These are phyloP conservation scores for Dryocosmus kuriphilus DNA, from an alignment of 2,888 invertebrate species.

Conservation along the genomic window DNA sequence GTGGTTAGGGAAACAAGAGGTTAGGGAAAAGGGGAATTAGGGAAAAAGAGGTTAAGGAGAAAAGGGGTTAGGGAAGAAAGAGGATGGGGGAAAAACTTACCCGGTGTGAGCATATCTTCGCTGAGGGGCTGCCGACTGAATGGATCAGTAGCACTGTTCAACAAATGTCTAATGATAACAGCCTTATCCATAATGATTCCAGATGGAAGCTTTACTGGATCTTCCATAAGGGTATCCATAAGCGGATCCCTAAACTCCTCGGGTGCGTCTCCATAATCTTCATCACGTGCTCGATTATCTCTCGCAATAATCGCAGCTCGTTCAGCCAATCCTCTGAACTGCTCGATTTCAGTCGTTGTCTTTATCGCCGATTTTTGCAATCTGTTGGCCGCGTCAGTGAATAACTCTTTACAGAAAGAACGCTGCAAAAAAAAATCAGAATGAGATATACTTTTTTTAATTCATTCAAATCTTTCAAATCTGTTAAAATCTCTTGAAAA, in stretches of 20 bases:
- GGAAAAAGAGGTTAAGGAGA: no score
- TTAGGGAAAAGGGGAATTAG: no score
- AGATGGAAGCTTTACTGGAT: constrained; percentile 95
- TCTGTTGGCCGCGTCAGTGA: constrained; percentile 92
- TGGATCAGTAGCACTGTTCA: constrained; percentile 98
- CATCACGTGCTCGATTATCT: constrained; percentile 91
- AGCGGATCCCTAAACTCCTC: constrained; percentile 98
- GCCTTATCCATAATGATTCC: constrained; percentile 95
- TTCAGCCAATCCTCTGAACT: constrained; percentile 87
- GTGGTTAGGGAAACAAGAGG: no score
- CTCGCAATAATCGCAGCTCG: constrained; percentile 88
- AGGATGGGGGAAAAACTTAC: no score
- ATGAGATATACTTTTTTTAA: no score
- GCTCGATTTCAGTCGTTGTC: constrained; percentile 89
- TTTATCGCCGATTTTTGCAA: constrained; percentile 92
- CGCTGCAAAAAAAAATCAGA: constrained; percentile 80
- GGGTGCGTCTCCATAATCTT: constrained; percentile 96
- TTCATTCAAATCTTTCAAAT: no score
- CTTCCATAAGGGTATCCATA: constrained; percentile 98
- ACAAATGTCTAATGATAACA: constrained; percentile 94
- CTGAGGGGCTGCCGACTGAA: constrained; percentile 97
- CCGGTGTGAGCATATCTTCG: constrained; percentile 94
- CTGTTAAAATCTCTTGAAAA: no score
- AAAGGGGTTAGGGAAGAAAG: no score
- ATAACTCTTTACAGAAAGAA: constrained; percentile 95